These are phyloP conservation scores for Leptodactylus fallax DNA, from an alignment of 2,797 vertebrate species.

Conservation along the genomic window DNA sequence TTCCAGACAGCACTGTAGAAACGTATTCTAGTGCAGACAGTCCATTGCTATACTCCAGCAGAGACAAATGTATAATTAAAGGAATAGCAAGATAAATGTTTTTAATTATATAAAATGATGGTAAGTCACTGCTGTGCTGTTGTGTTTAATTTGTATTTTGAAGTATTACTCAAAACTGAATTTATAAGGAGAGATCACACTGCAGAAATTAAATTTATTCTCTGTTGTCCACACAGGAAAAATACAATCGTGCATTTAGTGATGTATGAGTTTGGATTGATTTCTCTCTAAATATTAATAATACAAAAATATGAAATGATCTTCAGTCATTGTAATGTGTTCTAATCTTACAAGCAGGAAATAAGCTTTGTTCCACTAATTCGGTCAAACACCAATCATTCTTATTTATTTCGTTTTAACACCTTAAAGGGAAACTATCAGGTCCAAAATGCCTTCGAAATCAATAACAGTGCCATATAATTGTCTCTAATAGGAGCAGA, in stretches of 20 bases:
- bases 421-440: too few species aligned
- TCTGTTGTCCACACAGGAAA: slow-evolving; percentile 20
- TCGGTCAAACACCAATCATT: background rate
- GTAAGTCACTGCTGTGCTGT: slow-evolving; percentile 57
- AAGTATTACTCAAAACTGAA: slow-evolving; percentile 41
- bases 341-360: background rate
- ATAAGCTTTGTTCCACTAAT: background rate
- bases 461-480: too few species aligned
- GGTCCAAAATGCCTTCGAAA: too few species aligned
- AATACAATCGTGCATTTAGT: slow-evolving; percentile 36
- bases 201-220: slow-evolving; percentile 44
- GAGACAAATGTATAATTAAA: slow-evolving; percentile 62
- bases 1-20: slow-evolving; percentile 40
- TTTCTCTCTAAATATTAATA: slow-evolving; percentile 25
- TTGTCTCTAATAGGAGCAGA: too few species aligned
- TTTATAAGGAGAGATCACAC: slow-evolving; percentile 45
- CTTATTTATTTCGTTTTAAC: background rate
- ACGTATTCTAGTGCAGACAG: slow-evolving; percentile 29
- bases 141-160: slow-evolving; percentile 61
- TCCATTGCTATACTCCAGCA: slow-evolving; percentile 45
- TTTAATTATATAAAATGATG: slow-evolving; percentile 63
- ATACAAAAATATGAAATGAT: background rate
- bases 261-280: slow-evolving; percentile 10
- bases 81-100: slow-evolving; percentile 61
- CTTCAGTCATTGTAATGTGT: background rate